Percentiles rank a stretch among this genome's conserved stretches.
phyloP scores from a whole-genome alignment of 2,888 invertebrate species.

The Oeneis ivallda region DNA sequence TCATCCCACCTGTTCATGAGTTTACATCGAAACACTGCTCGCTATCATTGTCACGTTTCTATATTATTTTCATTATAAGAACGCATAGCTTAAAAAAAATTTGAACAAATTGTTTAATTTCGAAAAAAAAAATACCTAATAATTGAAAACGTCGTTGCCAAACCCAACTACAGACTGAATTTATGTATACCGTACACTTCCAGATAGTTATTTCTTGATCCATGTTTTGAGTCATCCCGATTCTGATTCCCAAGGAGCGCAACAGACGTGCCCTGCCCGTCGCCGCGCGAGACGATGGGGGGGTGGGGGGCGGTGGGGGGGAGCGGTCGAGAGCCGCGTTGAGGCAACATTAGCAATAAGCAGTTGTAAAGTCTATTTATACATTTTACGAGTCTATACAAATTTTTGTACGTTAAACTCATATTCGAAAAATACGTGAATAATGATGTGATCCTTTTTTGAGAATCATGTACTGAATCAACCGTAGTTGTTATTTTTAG shows the following conservation, averaged over 20 bases:
- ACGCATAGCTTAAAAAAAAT: conserved; percentile 33
- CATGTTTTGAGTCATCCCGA: conserved; percentile 45
- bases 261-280: conserved; percentile 23
- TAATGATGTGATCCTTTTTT: conserved; percentile 76
- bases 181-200: conserved; percentile 73
- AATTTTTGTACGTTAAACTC: conserved; percentile 78
- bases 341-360: conserved; percentile 78
- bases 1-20: conserved; percentile 27
- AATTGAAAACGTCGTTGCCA: conserved; percentile 74
- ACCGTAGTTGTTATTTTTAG: conserved; percentile 78
- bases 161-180: conserved; percentile 77
- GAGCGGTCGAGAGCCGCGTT: conserved; percentile 46
- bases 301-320: conserved; percentile 35
- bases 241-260: conserved; percentile 31
- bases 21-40: conserved; percentile 29
- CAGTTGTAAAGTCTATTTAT: conserved; percentile 81
- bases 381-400: conserved; percentile 81
- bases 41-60: conserved; percentile 39
- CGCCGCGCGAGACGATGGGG: conserved; percentile 35
- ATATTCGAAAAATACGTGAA: conserved; percentile 71
- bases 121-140: conserved; percentile 38
- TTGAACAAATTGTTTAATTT: conserved; percentile 32
- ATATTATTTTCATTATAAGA: conserved; percentile 17
- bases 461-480: conserved; percentile 80
- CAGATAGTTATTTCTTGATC: conserved; percentile 59